Evolutionary conservation across 2,113 vertebrate species (phyloP).

Genomic region (Varanus komodoensis): DNA sequence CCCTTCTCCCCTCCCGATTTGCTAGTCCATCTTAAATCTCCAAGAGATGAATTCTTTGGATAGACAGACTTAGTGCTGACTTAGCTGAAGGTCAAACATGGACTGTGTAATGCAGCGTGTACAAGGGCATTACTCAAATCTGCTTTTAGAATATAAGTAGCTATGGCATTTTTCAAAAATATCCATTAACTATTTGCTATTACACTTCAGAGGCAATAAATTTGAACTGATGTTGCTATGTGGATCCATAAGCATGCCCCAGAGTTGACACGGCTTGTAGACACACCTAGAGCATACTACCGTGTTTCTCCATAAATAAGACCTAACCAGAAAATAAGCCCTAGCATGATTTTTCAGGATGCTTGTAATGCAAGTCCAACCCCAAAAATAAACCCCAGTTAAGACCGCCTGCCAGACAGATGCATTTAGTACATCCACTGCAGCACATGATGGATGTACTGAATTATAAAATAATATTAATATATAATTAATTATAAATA

Average conservation of each 20-base stretch:
- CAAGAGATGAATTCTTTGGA: not conserved
- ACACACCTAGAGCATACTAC: too few species aligned
- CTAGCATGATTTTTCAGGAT: too few species aligned
- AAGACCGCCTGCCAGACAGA: too few species aligned
- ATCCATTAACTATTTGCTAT: constrained; percentile 16
- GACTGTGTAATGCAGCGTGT: not conserved
- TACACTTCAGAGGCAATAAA: constrained; percentile 8
- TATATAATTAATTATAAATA: too few species aligned
- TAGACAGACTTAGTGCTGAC: not conserved
- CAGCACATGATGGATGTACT: too few species aligned
- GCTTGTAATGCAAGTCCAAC: too few species aligned
- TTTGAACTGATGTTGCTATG: not conserved
- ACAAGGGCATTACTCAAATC: not conserved
- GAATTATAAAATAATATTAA: too few species aligned
- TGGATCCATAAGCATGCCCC: not conserved
- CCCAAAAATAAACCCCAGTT: too few species aligned
- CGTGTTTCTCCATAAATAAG: too few species aligned
- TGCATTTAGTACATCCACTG: too few species aligned
- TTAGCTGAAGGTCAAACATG: constrained; percentile 21
- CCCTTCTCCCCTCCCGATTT: not conserved
- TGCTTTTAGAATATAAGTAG: constrained; percentile 15
- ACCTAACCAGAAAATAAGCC: too few species aligned
- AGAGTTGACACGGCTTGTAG: not conserved
- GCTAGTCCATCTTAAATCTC: not conserved
- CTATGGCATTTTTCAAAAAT: not conserved